These are phyloP conservation scores for Neofelis nebulosa DNA, from an alignment of 2,113 vertebrate species.

Conservation along the genomic window DNA sequence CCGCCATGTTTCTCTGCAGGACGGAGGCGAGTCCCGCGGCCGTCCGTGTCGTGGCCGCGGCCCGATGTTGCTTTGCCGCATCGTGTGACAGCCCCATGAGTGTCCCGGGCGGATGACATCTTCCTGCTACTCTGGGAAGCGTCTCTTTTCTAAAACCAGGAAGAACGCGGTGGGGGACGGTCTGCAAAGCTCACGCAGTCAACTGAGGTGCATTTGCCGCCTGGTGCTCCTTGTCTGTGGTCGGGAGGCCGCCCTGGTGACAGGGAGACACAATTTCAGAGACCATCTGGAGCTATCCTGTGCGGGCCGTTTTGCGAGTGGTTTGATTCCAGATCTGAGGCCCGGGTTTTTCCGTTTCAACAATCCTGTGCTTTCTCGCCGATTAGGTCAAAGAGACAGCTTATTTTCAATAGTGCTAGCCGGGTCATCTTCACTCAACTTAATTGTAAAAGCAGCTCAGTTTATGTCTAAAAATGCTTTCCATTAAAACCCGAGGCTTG, in stretches of 20 bases:
- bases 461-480: conserved; percentile 16
- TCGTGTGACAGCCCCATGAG: fast-evolving
- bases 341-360: neutral
- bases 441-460: conserved; percentile 21
- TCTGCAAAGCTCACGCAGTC: fast-evolving
- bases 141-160: neutral
- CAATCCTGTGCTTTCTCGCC: neutral
- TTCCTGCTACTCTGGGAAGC: fast-evolving
- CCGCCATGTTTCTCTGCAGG: neutral
- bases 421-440: neutral
- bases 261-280: neutral
- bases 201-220: fast-evolving
- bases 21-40: neutral
- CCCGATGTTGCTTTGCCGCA: fast-evolving
- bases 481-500: neutral
- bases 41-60: fast-evolving
- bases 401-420: neutral
- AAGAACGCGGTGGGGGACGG: fast-evolving
- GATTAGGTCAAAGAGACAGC: neutral
- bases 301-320: neutral
- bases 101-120: neutral
- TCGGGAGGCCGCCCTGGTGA: neutral
- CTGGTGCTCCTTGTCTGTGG: fast-evolving
- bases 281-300: neutral
- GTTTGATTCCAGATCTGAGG: neutral